Base-by-base conservation (phyloP, 2,113 vertebrate species). In the Balaeniceps rex region DNA sequence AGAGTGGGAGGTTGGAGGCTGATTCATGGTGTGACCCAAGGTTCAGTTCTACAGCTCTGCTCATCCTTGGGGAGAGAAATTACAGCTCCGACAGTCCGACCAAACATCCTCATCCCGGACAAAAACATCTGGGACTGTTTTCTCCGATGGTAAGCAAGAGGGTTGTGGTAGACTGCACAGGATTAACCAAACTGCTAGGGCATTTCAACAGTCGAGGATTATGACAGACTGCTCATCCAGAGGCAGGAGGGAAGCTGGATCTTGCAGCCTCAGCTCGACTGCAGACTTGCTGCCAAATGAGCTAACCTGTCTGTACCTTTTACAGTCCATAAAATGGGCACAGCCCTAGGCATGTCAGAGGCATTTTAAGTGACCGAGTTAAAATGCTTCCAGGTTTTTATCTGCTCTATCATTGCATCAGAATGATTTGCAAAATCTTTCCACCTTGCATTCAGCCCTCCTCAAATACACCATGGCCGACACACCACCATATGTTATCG, bases 11-110 rank as follows among this genome's bases (percentile, higher is more conserved):
- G 8, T 17, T 36, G 38, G 31, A 65, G 42, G 11, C 5, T 71
- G 80, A 83, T 42, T 58, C 36, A 18, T 6, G 31, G 5, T 24
- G 16, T 79, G 71, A 96, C 68, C 66, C 54, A 49, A 7, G 36
- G 61, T 25, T 88, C 85, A 82, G 46, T 94, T 96, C 94, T 91
- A 87, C 70, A 95, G 87, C 71, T 89, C 92, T 83, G 74, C 54
- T 90, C 77, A 93, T 92, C 92, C 81, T 66, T 94, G 74, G n/a
- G 58, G 52, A 89, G 61, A 92, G 63, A 94, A 94, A 96, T 86
- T 57, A 92, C 44, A 16, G 69, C 52, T 72, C 92, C 54, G 23
- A 74, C 70, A 87, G 51, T 34, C 66, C 19, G 4, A 92, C 31
- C 83, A 87, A 79, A 61, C 69, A 84, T 80, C 82, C 34, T 82